phyloP scores from a whole-genome alignment of 2,888 invertebrate genomes.

The Drosophila diplacantha region DNA sequence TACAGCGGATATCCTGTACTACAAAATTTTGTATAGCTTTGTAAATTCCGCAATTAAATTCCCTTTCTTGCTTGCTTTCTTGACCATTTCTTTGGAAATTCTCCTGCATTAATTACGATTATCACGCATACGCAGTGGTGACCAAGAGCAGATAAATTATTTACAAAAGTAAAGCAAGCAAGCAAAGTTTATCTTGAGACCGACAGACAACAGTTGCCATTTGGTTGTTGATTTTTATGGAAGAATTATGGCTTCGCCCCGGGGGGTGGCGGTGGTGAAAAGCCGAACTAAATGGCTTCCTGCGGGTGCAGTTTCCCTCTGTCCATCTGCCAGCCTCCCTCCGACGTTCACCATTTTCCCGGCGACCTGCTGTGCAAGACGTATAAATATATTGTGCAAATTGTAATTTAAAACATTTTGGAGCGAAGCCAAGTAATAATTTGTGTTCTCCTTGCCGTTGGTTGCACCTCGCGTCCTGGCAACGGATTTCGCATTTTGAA shows the following conservation, averaged over 20 bases:
- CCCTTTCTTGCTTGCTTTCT: background rate
- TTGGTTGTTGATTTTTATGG: slow-evolving; percentile 56
- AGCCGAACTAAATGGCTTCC: slow-evolving; percentile 52
- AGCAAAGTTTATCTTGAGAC: slow-evolving; percentile 39
- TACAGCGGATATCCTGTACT: background rate
- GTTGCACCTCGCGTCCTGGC: slow-evolving; percentile 46
- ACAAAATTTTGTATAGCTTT: too few relatives aligned
- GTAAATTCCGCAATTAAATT: background rate
- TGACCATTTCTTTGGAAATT: background rate
- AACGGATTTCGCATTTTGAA: slow-evolving; percentile 53
- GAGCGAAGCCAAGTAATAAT: slow-evolving; percentile 70
- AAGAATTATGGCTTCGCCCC: slow-evolving; percentile 38
- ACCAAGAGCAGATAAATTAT: slow-evolving; percentile 25
- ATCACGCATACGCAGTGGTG: slow-evolving; percentile 36
- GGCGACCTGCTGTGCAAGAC: slow-evolving; percentile 27
- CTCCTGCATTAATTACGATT: slow-evolving; percentile 27
- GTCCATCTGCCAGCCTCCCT: background rate
- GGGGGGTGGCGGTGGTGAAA: slow-evolving; percentile 17
- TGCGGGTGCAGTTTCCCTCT: slow-evolving; percentile 32
- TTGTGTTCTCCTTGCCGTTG: slow-evolving; percentile 53
- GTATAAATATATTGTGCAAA: slow-evolving; percentile 49
- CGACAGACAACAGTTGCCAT: slow-evolving; percentile 39
- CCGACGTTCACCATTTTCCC: background rate
- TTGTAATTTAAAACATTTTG: slow-evolving; percentile 73
- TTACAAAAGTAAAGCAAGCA: slow-evolving; percentile 22